Percentiles rank a stretch among this genome's conserved stretches.
phyloP scores from a whole-genome alignment of 2,888 invertebrate species.

The Chrysotoxum bicinctum region DNA sequence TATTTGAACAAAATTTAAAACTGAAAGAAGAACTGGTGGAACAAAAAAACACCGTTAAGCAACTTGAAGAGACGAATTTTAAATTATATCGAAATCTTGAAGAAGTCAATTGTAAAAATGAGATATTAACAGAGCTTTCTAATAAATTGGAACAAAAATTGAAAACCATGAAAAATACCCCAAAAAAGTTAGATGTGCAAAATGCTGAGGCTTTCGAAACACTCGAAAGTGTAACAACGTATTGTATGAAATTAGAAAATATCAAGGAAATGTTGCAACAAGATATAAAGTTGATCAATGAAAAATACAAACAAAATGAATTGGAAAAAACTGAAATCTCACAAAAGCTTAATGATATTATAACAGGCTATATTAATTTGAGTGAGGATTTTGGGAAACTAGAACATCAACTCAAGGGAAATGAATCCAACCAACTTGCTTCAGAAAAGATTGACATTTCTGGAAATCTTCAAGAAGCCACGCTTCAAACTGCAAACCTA shows the following conservation, averaged over 20 bases:
- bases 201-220: background rate
- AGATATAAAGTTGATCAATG: background rate
- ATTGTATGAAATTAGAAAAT: background rate
- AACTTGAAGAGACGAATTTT: background rate
- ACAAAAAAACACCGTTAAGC: background rate
- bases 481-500: background rate
- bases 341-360: background rate
- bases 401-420: background rate
- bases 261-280: background rate
- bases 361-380: background rate
- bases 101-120: background rate
- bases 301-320: background rate
- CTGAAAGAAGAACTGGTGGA: background rate
- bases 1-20: background rate
- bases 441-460: background rate
- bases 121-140: background rate
- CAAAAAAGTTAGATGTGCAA: background rate
- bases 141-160: background rate
- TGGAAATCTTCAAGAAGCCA: background rate
- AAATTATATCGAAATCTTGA: background rate
- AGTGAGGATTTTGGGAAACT: background rate
- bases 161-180: background rate
- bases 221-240: conserved; percentile 75
- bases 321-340: background rate
- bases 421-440: background rate